Conservation (phyloP, 2,113 vertebrate species). For the Hippotragus niger region DNA sequence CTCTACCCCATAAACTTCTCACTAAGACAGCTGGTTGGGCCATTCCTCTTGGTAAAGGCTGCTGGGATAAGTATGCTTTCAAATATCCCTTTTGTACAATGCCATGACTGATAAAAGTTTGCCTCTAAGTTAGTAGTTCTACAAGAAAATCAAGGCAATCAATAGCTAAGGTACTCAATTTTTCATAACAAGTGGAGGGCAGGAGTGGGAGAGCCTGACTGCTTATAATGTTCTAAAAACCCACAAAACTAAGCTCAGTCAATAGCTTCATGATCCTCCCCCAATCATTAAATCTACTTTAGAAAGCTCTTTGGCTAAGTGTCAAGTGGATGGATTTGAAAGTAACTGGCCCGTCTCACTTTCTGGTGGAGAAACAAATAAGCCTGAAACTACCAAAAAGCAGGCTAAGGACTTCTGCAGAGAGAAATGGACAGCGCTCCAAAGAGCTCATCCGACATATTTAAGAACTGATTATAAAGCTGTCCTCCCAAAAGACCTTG, state of each 20-base stretch:
- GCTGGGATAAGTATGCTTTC: neutral
- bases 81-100: neutral
- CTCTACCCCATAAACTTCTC: neutral
- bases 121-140: neutral
- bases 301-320: conserved; percentile 34
- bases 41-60: neutral
- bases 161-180: neutral
- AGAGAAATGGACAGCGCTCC: neutral
- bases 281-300: conserved; percentile 21
- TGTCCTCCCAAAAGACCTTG: neutral
- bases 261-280: neutral
- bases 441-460: neutral
- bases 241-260: conserved; percentile 32
- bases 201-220: conserved; percentile 15
- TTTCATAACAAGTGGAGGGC: neutral
- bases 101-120: neutral
- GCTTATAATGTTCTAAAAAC: neutral
- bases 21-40: neutral
- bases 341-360: neutral
- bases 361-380: neutral
- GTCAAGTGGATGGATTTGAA: neutral
- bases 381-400: neutral
- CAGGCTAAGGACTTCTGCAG: neutral
- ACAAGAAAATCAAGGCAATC: neutral
- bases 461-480: neutral